Percentiles rank a stretch among this genome's conserved stretches.
phyloP scores from a whole-genome alignment of 1,140 invertebrate genomes.

The Scaptomyza hsui region DNA sequence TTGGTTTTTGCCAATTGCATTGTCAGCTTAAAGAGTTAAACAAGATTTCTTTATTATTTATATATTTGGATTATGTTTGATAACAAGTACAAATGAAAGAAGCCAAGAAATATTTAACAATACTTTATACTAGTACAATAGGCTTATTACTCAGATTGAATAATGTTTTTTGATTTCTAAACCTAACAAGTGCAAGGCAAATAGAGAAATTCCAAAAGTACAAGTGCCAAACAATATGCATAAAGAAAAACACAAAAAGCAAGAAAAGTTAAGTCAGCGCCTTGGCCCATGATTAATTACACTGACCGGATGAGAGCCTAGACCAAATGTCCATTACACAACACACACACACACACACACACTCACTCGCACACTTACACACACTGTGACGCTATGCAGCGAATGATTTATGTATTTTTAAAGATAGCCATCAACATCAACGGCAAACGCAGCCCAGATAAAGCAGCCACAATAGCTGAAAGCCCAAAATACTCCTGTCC shows the following conservation, averaged over 20 bases:
- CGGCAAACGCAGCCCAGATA: slow-evolving; percentile 69
- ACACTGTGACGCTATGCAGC: slow-evolving; percentile 3
- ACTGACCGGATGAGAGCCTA: slow-evolving; percentile 34
- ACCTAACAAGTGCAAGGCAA: background rate
- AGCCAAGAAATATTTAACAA: no score
- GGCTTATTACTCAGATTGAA: no score
- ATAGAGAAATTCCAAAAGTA: slow-evolving; percentile 11
- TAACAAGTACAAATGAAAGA: no score
- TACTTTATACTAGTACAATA: no score
- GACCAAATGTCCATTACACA: slow-evolving; percentile 38
- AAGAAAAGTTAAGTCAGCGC: slow-evolving; percentile 74
- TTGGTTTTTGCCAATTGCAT: background rate
- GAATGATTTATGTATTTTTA: slow-evolving; percentile 79
- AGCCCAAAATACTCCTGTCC: slow-evolving; percentile 3
- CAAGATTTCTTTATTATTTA: no score
- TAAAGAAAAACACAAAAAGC: slow-evolving; percentile 9
- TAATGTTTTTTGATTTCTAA: slow-evolving; percentile 1
- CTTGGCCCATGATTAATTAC: slow-evolving; percentile 75
- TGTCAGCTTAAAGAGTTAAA: background rate
- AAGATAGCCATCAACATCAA: slow-evolving; percentile 80
- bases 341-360: slow-evolving; percentile 7
- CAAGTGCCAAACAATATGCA: slow-evolving; percentile 54
- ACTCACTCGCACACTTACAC: background rate
- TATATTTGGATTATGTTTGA: no score
- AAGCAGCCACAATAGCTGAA: slow-evolving; percentile 60